Conservation (phyloP, 1,140 invertebrate genomes). For the Leptinotarsa defecta region DNA sequence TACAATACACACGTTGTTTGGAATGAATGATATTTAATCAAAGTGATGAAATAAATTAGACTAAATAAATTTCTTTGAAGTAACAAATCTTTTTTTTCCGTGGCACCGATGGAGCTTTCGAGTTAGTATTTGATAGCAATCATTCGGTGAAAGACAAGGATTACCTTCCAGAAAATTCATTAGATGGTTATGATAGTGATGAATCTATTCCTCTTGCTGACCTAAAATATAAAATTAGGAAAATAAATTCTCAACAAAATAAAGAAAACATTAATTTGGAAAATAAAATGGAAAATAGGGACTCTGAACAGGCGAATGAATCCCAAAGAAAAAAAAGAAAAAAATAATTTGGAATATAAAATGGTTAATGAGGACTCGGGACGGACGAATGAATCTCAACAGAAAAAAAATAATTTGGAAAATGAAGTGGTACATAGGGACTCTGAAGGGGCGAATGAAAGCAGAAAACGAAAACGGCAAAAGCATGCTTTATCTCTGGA, state of each 20-base stretch:
- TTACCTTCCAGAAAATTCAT: constrained; percentile 19
- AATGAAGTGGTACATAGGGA: not conserved
- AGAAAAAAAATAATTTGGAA: constrained; percentile 4
- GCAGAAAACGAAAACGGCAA: constrained; percentile 12
- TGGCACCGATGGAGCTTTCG: constrained; percentile 11
- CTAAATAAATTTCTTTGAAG: no score
- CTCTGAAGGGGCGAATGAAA: constrained; percentile 7
- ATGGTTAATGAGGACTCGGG: not conserved
- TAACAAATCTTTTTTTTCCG: no score
- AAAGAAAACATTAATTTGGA: constrained; percentile 13
- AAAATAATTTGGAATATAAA: not conserved
- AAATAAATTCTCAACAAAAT: constrained; percentile 14
- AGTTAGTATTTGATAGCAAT: constrained; percentile 21
- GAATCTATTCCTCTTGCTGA: constrained; percentile 19
- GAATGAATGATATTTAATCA: no score
- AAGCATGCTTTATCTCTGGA: constrained; percentile 21
- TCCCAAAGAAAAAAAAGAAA: not conserved
- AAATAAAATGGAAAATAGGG: not conserved
- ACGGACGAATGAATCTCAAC: not conserved
- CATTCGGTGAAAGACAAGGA: constrained; percentile 11
- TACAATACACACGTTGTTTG: no score
- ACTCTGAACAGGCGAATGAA: constrained; percentile 10
- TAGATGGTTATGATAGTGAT: constrained; percentile 17
- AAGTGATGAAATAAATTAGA: no score
- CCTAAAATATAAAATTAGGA: constrained; percentile 11